These are phyloP conservation scores for Aeoliscus strigatus DNA, from an alignment of 2,797 vertebrate genomes.

Conservation along the genomic window DNA sequence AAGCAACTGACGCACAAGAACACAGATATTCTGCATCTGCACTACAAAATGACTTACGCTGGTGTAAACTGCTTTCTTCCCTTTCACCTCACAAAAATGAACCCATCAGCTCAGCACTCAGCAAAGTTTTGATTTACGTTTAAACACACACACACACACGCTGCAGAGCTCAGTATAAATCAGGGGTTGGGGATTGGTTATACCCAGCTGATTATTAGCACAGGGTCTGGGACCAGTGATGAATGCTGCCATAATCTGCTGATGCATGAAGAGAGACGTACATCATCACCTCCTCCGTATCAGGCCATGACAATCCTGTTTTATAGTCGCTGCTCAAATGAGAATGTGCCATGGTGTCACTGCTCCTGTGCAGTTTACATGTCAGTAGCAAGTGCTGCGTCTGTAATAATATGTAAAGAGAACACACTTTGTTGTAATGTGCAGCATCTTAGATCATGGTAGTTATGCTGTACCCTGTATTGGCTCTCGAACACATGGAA, in stretches of 20 bases:
- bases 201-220: constrained; percentile 62
- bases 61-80: constrained; percentile 7
- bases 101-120: constrained; percentile 32
- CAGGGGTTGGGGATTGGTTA: constrained; percentile 62
- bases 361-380: too few relatives aligned
- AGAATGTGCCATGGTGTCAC: too few relatives aligned
- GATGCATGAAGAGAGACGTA: constrained; percentile 68
- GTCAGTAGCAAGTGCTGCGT: too few relatives aligned
- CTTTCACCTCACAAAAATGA: constrained; percentile 34
- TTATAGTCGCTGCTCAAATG: constrained; percentile 36
- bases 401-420: too few relatives aligned
- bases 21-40: too few relatives aligned
- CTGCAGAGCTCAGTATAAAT: constrained; percentile 58
- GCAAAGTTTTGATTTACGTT: constrained; percentile 60
- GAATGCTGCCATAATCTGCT: constrained; percentile 66
- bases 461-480: too few relatives aligned
- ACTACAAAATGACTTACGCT: too few relatives aligned
- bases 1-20: too few relatives aligned
- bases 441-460: too few relatives aligned
- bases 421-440: too few relatives aligned
- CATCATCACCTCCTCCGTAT: constrained; percentile 59
- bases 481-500: too few relatives aligned
- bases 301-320: constrained; percentile 44
- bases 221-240: constrained; percentile 54
- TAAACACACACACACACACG: constrained; percentile 51